Conservation (phyloP, 2,113 vertebrate genomes). For the Muntiacus reevesi region DNA sequence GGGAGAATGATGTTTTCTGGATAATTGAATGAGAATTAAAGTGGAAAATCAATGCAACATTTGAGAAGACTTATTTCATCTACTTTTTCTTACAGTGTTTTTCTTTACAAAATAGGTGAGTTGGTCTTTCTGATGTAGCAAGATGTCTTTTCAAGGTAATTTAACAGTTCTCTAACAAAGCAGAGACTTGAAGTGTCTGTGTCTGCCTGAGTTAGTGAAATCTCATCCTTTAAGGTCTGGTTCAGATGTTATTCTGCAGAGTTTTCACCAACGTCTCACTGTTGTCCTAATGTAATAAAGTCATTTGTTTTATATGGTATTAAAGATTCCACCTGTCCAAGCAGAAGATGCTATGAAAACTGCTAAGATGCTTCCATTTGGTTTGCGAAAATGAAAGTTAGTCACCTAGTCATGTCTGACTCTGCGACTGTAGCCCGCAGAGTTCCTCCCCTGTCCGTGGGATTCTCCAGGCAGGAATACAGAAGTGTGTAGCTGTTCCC, state of each 20-base stretch:
- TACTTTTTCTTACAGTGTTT: background rate
- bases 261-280: background rate
- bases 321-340: background rate
- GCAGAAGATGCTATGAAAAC: background rate
- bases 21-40: slow-evolving; percentile 51
- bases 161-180: background rate
- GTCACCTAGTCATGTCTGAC: background rate
- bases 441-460: background rate
- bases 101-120: background rate
- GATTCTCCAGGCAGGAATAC: background rate
- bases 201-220: background rate
- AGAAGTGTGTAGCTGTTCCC: background rate
- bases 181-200: background rate
- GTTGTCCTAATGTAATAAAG: background rate
- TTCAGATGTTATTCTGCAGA: slow-evolving; percentile 23
- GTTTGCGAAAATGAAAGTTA: background rate
- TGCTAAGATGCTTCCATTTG: background rate
- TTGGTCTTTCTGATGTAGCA: slow-evolving; percentile 31
- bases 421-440: background rate
- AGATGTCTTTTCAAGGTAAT: slow-evolving; percentile 8
- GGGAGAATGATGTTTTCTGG: background rate
- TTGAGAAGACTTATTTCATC: background rate
- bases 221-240: background rate
- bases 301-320: background rate
- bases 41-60: background rate